Conservation (phyloP, 2,113 vertebrate species). For the Tor tambroides region DNA sequence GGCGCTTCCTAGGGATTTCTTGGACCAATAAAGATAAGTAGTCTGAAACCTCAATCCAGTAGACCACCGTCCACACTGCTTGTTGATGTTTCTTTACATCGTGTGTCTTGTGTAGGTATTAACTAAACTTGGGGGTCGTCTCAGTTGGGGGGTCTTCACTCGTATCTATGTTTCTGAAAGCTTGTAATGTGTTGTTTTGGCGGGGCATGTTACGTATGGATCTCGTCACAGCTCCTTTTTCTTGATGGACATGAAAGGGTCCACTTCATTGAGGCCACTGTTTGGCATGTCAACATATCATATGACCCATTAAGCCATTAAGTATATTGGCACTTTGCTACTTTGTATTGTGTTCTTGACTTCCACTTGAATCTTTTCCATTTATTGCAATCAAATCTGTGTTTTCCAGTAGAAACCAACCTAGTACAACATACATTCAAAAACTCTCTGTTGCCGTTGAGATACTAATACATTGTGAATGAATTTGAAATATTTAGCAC, state of each 20-base stretch:
- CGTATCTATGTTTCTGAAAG: constrained; percentile 34
- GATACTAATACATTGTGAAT: constrained; percentile 54
- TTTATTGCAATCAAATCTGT: constrained; percentile 29
- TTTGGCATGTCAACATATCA: constrained; percentile 52
- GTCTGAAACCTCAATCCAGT: constrained; percentile 4
- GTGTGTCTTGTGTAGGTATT: neutral
- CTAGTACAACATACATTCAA: constrained; percentile 38
- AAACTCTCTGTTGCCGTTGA: constrained; percentile 42
- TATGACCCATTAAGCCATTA: constrained; percentile 43
- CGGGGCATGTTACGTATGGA: constrained; percentile 16
- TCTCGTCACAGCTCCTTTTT: constrained; percentile 22
- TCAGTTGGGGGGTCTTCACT: constrained; percentile 8
- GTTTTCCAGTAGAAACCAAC: constrained; percentile 28
- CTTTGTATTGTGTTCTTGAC: constrained; percentile 45
- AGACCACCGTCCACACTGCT: constrained; percentile 20
- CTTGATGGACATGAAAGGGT: constrained; percentile 29
- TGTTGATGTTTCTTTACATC: constrained; percentile 13
- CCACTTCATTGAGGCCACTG: constrained; percentile 38
- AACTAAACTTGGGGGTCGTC: neutral
- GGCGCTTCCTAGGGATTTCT: constrained; percentile 55
- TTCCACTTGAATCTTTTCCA: constrained; percentile 2
- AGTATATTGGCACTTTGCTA: constrained; percentile 46
- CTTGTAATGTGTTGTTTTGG: constrained; percentile 37
- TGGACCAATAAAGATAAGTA: constrained; percentile 49
- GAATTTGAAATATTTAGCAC: constrained; percentile 81